A percentile compares a stretch with the other conserved stretches of the same genome.
phyloP scores from a whole-genome alignment of 2,113 vertebrate genomes.

The Periophthalmodon schlosseri region DNA sequence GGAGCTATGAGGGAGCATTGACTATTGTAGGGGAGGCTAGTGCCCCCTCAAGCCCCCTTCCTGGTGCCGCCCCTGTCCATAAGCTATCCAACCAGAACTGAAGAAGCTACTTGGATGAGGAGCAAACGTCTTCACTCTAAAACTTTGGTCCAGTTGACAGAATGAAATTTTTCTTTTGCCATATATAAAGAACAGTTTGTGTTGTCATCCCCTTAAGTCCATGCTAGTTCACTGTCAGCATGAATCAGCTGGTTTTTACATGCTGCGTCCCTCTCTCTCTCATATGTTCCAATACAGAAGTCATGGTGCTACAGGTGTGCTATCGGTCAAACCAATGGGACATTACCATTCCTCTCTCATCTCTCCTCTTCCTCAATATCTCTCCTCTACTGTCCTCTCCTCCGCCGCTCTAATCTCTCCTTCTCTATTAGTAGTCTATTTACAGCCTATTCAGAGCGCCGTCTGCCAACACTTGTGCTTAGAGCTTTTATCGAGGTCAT shows the following conservation, averaged over 20 bases:
- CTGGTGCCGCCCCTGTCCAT: no score
- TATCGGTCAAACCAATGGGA: conserved; percentile 29
- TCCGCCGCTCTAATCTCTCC: conserved; percentile 63
- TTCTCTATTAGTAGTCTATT: conserved; percentile 75
- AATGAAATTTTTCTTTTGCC: no score
- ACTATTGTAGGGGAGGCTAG: no score
- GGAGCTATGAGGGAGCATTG: no score
- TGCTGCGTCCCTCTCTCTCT: neutral
- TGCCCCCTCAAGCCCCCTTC: no score
- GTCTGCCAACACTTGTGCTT: conserved; percentile 66
- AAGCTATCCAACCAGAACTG: no score
- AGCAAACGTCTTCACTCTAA: no score
- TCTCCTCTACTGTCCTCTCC: conserved; percentile 68
- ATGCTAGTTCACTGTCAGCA: neutral
- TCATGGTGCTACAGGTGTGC: conserved; percentile 42
- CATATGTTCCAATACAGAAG: neutral
- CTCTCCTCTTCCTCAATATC: conserved; percentile 57
- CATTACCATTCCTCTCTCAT: conserved; percentile 67
- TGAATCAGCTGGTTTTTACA: no score
- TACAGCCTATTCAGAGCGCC: conserved; percentile 66
- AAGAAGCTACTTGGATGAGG: no score
- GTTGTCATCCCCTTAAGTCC: no score
- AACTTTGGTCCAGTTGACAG: no score
- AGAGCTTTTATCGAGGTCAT: conserved; percentile 66
- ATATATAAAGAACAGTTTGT: no score